Base-by-base conservation (phyloP, 2,113 vertebrate genomes). In the Planiliza haematocheilus region DNA sequence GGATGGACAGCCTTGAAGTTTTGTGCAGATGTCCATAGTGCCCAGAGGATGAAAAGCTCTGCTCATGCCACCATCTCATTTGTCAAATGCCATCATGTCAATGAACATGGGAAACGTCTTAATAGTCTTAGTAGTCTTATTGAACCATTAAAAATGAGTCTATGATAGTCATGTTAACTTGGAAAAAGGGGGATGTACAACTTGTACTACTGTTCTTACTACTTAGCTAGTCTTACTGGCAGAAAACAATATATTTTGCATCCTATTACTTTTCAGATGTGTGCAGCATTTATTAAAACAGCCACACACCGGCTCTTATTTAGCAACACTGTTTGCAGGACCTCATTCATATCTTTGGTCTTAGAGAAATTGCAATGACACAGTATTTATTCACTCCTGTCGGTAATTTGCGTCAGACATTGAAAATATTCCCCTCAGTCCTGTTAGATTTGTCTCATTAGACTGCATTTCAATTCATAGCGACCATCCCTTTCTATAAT, bases 351-450 rank as follows among this genome's bases (percentile, higher is more conserved):
- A 51, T 64, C 37, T 64, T 64, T 64, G 50, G 46, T 64, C 9
- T 64, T 51, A 38, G 42, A 69, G 38, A 57, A 48, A 69, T 41
- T 17, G 36, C n/a, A 62, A 21, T 16, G 43, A 45, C 24, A 20
- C 8, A 61, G 18, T 37, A 10, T 45, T 42, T 39, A 12, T 53
- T 58, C 58, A 62, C 30, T 52, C 39, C 41, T 38, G 70, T 38
- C 39, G 38, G 17, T 46, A 41, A 46, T 46, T 53, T 42, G 18
- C 14, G 1, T 37, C 10, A 52, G 37, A 13, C 49, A 37, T 36
- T 10, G 69, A 43, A 45, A 71, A 71, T 51, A 71, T 62, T 72
- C 49, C 69, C 24, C 12, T 20, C 10, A 7, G 4, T 55, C 50
- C 56, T 7, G n/a, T 62, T 38, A 21, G 10, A 43, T 41, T 38